A percentile compares a stretch with the other conserved stretches of the same genome.
These are phyloP conservation scores for Syngnathus scovelli DNA, from an alignment of 2,113 vertebrate genomes.

Conservation along the genomic window DNA sequence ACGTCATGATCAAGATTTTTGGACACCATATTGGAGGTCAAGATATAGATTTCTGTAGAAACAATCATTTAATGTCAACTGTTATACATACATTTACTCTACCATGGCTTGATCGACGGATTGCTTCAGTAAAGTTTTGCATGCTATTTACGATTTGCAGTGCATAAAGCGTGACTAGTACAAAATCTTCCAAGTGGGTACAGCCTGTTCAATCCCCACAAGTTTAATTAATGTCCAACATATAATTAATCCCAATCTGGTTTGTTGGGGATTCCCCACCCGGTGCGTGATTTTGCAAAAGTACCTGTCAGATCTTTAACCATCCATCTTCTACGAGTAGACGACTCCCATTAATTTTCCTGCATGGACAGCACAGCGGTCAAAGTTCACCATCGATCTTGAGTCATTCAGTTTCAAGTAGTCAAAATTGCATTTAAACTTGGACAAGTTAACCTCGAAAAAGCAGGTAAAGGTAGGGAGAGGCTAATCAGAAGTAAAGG, in stretches of 20 bases:
- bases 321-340: not conserved
- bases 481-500: constrained; percentile 58
- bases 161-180: not conserved
- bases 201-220: not conserved
- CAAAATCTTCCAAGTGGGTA: not conserved
- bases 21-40: too few relatives aligned
- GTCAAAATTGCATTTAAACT: constrained; percentile 1
- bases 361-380: not conserved
- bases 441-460: constrained; percentile 15
- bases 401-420: not conserved
- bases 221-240: not conserved
- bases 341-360: not conserved
- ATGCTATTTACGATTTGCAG: not conserved
- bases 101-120: too few relatives aligned
- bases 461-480: constrained; percentile 19
- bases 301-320: not conserved
- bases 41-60: too few relatives aligned
- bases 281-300: not conserved
- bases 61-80: too few relatives aligned
- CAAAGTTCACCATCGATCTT: not conserved
- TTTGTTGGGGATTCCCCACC: not conserved
- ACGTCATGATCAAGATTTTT: too few relatives aligned
- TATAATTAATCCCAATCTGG: not conserved
- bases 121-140: not conserved
- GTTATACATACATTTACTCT: too few relatives aligned